Percentiles rank a stretch among this genome's conserved stretches.
These are phyloP conservation scores for Drosophila sturtevanti DNA, from an alignment of 1,140 invertebrate genomes.

Conservation along the genomic window DNA sequence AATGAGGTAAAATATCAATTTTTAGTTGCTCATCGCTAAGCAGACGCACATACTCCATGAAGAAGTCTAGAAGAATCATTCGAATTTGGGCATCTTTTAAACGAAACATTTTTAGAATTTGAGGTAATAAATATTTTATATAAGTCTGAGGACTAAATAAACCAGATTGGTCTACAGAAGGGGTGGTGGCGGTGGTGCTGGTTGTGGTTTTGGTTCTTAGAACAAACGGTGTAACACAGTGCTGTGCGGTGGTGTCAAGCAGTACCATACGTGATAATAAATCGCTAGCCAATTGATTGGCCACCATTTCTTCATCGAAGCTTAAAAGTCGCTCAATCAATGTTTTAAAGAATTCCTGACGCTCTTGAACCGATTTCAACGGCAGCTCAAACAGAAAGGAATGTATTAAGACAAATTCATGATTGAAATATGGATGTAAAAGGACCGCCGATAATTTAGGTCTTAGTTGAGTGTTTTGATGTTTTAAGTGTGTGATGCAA, in stretches of 20 bases:
- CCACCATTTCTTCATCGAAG: constrained; percentile 91
- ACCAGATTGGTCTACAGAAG: constrained; percentile 31
- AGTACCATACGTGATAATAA: constrained; percentile 92
- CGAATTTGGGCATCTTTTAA: constrained; percentile 90
- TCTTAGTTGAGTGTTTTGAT: constrained; percentile 84
- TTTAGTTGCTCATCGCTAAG: constrained; percentile 89
- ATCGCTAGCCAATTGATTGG: constrained; percentile 88
- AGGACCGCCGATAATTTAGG: constrained; percentile 86
- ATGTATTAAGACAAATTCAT: constrained; percentile 92
- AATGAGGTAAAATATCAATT: constrained; percentile 87
- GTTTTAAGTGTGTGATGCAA: constrained; percentile 87
- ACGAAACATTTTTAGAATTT: constrained; percentile 89
- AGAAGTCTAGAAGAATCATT: constrained; percentile 88
- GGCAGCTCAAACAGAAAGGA: constrained; percentile 91
- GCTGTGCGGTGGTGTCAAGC: constrained; percentile 90
- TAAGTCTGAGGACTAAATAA: constrained; percentile 87
- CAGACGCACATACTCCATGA: constrained; percentile 87
- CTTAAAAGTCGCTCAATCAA: constrained; percentile 86
- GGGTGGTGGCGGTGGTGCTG: neutral
- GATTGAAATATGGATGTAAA: constrained; percentile 90
- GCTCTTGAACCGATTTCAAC: constrained; percentile 89
- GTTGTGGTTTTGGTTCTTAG: constrained; percentile 87
- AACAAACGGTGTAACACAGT: constrained; percentile 89
- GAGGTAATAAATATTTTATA: constrained; percentile 88
- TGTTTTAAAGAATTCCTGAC: constrained; percentile 89